Percentiles rank a stretch among this genome's conserved stretches.
These are phyloP conservation scores for Zelleria hepariella DNA, from an alignment of 2,888 invertebrate genomes.

Conservation along the genomic window DNA sequence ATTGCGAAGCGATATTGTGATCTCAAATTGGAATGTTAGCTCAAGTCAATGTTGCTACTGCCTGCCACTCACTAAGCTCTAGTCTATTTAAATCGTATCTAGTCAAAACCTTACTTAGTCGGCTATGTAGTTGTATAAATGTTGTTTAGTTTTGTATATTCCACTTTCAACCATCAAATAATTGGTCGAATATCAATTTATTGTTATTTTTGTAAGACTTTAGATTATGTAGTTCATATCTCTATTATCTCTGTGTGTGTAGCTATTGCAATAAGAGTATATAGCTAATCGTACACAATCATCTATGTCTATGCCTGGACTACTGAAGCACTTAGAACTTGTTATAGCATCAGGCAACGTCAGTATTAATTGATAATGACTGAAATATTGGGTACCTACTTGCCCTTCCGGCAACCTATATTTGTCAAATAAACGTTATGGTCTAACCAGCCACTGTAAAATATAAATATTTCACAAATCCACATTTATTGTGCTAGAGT, in stretches of 20 bases:
- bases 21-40: slow-evolving; percentile 14
- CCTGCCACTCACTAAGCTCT: background rate
- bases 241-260: background rate
- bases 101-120: slow-evolving; percentile 14
- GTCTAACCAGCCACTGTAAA: no score
- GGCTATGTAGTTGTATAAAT: slow-evolving; percentile 17
- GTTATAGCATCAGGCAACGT: no score
- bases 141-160: slow-evolving; percentile 30
- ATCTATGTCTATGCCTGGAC: no score
- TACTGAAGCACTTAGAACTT: no score
- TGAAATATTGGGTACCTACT: no score
- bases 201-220: background rate
- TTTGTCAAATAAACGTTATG: no score
- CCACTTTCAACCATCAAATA: background rate
- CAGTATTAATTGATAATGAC: no score
- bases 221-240: background rate
- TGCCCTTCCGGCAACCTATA: no score
- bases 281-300: no score
- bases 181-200: background rate
- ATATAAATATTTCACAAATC: no score
- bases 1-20: slow-evolving; percentile 61
- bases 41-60: background rate
- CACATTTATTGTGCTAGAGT: background rate
- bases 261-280: no score
- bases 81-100: background rate